Evolutionary conservation across 2,888 invertebrate species (phyloP).

Genomic region (Drosophila greeni): DNA sequence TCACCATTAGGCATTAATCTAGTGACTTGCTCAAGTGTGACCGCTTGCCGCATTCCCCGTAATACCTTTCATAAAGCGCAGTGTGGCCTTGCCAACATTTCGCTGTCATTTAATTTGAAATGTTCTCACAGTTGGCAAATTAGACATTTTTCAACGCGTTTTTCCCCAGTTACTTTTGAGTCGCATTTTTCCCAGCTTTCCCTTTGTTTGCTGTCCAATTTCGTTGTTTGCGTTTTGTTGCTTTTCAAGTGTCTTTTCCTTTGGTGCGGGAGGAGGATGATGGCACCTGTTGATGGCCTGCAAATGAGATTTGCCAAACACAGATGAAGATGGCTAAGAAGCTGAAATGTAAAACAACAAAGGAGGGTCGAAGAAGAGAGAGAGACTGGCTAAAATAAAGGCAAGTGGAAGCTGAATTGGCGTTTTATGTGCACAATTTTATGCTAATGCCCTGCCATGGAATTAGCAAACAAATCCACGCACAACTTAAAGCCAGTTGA

Average conservation of each 20-base stretch:
- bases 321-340: constrained; percentile 25
- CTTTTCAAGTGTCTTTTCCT: constrained; percentile 37
- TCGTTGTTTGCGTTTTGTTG: constrained; percentile 33
- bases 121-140: not conserved
- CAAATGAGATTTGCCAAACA: constrained; percentile 43
- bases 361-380: not conserved
- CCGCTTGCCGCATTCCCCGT: not conserved
- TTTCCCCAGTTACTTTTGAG: not conserved
- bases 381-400: not conserved
- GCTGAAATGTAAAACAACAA: not conserved
- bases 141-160: constrained; percentile 7
- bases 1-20: not conserved
- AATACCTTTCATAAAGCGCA: not conserved
- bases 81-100: not conserved
- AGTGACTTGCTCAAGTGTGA: not conserved
- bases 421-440: constrained; percentile 48
- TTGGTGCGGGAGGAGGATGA: not conserved
- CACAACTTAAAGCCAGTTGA: constrained; percentile 48
- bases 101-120: not conserved
- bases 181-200: constrained; percentile 6
- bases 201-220: constrained; percentile 55
- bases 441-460: constrained; percentile 55
- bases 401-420: constrained; percentile 29
- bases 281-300: constrained; percentile 63
- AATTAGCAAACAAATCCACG: constrained; percentile 45